Evolutionary conservation across 2,797 vertebrate genomes (phyloP).

Genomic region (Psittacula echo): DNA sequence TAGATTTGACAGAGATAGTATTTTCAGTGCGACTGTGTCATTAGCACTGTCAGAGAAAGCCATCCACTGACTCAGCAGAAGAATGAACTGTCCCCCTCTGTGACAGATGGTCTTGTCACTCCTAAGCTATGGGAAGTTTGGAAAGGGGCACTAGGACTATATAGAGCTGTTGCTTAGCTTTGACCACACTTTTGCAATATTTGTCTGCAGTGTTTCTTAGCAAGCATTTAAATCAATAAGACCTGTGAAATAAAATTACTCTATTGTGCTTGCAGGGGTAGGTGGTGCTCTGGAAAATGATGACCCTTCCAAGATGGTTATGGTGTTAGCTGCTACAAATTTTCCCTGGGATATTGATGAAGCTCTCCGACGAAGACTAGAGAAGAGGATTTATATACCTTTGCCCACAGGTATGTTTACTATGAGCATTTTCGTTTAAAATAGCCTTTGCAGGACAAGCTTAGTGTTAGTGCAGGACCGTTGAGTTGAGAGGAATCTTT

Average conservation of each 20-base stretch:
- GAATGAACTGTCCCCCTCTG: background rate
- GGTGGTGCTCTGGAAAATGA: slow-evolving; percentile 92
- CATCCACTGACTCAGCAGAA: background rate
- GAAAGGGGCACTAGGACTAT: background rate
- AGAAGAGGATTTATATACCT: slow-evolving; percentile 97
- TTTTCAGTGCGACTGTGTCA: background rate
- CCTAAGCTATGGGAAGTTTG: background rate
- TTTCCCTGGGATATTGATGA: slow-evolving; percentile 99
- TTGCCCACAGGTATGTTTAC: slow-evolving; percentile 89
- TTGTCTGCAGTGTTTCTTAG: background rate
- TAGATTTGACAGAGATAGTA: background rate
- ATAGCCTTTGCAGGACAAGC: background rate
- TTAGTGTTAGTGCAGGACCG: background rate
- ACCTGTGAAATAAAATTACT: background rate
- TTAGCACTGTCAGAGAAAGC: background rate
- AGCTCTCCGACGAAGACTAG: slow-evolving; percentile 92
- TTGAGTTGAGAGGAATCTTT: background rate
- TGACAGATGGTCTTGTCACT: background rate
- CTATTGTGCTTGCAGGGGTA: slow-evolving; percentile 82
- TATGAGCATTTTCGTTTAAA: slow-evolving; percentile 1
- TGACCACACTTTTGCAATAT: background rate
- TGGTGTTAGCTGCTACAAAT: slow-evolving; percentile 98
- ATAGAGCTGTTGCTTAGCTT: background rate
- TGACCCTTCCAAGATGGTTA: slow-evolving; percentile 98
- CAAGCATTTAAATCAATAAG: background rate